These are phyloP conservation scores for Phataginus tricuspis DNA, from an alignment of 2,797 vertebrate species.

Conservation along the genomic window DNA sequence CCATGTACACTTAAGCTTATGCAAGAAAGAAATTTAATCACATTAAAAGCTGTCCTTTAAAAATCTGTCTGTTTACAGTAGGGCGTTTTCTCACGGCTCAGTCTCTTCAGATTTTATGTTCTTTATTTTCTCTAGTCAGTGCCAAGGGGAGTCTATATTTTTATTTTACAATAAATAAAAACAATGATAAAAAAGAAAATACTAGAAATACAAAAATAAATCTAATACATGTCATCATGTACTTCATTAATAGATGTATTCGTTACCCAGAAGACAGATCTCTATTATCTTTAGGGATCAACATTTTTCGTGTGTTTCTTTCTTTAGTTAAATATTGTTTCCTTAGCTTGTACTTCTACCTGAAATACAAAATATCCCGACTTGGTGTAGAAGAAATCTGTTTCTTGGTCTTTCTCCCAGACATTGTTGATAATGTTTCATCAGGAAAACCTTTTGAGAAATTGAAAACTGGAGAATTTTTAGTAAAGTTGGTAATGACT, in stretches of 20 bases:
- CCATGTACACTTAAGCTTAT: not conserved
- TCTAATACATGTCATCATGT: not conserved
- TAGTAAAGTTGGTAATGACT: not conserved
- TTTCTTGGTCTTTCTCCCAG: not conserved
- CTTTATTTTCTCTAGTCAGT: not conserved
- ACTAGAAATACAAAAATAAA: not conserved
- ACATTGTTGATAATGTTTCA: not conserved
- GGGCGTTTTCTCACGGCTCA: not conserved
- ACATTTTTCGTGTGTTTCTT: not conserved
- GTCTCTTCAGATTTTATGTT: not conserved
- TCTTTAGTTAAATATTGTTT: not conserved
- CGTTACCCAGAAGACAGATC: not conserved
- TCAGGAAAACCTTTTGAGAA: not conserved
- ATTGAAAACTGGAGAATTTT: not conserved
- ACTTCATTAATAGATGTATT: not conserved
- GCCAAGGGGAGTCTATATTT: not conserved
- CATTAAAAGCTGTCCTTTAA: conserved; percentile 40
- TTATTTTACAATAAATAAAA: not conserved
- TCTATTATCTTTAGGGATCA: not conserved
- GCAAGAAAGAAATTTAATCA: conserved; percentile 49
- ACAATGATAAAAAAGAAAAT: not conserved
- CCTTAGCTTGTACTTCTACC: not conserved
- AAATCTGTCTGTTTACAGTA: not conserved
- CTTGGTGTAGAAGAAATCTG: not conserved
- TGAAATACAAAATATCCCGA: not conserved